Base-by-base conservation (phyloP, 2,797 vertebrate species). In the Syngnathus rostellatus region DNA sequence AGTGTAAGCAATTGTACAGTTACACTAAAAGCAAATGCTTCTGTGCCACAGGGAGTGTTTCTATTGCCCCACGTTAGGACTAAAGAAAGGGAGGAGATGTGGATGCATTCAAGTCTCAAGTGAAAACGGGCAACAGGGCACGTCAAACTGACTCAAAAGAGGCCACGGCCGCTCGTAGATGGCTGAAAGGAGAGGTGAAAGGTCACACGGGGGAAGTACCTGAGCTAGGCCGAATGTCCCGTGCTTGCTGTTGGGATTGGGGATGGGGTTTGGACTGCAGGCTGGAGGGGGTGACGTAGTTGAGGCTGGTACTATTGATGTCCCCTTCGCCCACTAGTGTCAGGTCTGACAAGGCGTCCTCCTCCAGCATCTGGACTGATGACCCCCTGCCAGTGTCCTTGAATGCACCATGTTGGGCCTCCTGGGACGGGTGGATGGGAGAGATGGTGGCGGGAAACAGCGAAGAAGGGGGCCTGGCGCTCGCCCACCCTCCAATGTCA, bases 251-350 rank as follows among this genome's bases (percentile, higher is more conserved):
- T 71, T 71, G 77, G 71, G 79, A 68, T 68, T 61, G 72, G 81
- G 84, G 67, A 70, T 80, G 72, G 81, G 84, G 68, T 71, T 80
- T 84, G 77, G 71, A 80, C 40, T 71, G 83, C 43, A 88, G 41
- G 68, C 83, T 65, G 43, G 91, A 90, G 37, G 92, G 91, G 1
- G 94, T 92, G 66, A 99, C 83, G 68, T 96, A 91, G 74, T 90
- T 92, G 89, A 93, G 94, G 91, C 90, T 93, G 55, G 95, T 94
- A 86, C 94, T 96, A 80, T 88, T 89, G 66, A 98, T 95, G 83
- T 98, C 94, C 59, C 93, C 95, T 86, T 97, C 95, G 69, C 93
- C 95, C 66, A 95, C 93, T 57, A 90, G 80, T 74, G 87, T 89
- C 63, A 90, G 81, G 25, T 90, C 89, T 1, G 87, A 89, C 68